Evolutionary conservation across 1,140 invertebrate genomes (phyloP).

Genomic region (Paraescarpia echinospica): DNA sequence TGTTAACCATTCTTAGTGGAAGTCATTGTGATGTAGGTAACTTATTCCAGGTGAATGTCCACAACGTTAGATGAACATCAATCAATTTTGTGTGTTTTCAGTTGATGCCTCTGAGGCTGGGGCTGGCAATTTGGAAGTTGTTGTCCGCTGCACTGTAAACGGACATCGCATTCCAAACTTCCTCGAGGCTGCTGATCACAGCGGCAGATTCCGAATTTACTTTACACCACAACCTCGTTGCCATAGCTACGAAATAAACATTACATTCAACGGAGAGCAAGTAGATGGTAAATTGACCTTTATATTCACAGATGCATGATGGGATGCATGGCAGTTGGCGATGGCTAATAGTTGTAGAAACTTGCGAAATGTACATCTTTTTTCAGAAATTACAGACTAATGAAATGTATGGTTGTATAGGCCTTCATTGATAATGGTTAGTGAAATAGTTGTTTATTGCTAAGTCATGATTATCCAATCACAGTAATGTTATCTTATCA

Average conservation of each 20-base stretch:
- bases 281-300: constrained; percentile 70
- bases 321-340: not conserved
- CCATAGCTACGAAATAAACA: constrained; percentile 77
- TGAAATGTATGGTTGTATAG: too few species aligned
- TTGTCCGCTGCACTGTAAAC: constrained; percentile 95
- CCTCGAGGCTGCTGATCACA: constrained; percentile 89
- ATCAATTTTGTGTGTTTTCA: constrained; percentile 33
- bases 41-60: not conserved
- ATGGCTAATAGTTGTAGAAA: not conserved
- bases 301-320: not conserved
- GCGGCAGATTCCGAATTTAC: constrained; percentile 92
- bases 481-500: too few species aligned
- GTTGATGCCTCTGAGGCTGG: constrained; percentile 68
- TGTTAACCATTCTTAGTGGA: not conserved
- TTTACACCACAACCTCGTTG: constrained; percentile 92
- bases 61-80: not conserved
- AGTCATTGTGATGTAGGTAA: not conserved
- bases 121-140: constrained; percentile 95
- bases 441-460: not conserved
- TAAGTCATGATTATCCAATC: not conserved
- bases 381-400: too few species aligned
- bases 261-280: constrained; percentile 93
- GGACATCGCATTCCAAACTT: constrained; percentile 96
- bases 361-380: not conserved
- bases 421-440: not conserved